Evolutionary conservation across 2,113 vertebrate genomes (phyloP), one percentile per base, ranked within the genome.

Genomic region (Gobio gobio): DNA sequence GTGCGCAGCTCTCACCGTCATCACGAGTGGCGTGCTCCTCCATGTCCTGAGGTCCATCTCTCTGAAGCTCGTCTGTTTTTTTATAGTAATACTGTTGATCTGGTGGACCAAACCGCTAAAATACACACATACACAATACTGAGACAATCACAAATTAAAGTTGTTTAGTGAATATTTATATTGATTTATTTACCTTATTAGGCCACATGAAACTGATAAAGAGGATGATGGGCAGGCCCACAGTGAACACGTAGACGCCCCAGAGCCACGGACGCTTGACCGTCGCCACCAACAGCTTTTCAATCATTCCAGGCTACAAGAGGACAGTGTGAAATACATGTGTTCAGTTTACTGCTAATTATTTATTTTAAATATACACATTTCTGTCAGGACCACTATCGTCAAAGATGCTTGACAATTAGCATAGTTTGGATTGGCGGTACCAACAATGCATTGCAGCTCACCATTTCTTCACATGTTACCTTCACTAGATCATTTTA

Each of bases 161-260:
- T 22, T 22, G 7, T 22, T 56, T 22, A 22, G 18, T 56, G 54
- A 22, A 22, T 56, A 56, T 56, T 1, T 9, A 2, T 24, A 24
- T 63, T 14, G 2, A 6, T 40, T 10, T 76, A 54, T 18, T 24
- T 86, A 96, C 95, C 94, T 92, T 92, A 87, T 95, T 91, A 58
- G 95, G 95, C 94, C 95, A 96, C 93, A 93, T 94, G 79, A 95
- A 91, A 90, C 94, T 95, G 26, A 96, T 78, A 86, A 95, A 94
- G 74, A 96, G 94, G 81, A 95, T 83, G 43, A 93, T 22, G 5
- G 95, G 95, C 58, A 96, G 93, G 80, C 94, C 95, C n/a, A 96
- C 92, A 0, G 85, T 90, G 85, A 96, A 93, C 59, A 95, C 90
- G 1, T 94, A 96, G 26, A 96, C 59, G 0, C 92, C 88, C 94